Evolutionary conservation across 2,888 invertebrate species (phyloP).

Genomic region (Dione vanillae): DNA sequence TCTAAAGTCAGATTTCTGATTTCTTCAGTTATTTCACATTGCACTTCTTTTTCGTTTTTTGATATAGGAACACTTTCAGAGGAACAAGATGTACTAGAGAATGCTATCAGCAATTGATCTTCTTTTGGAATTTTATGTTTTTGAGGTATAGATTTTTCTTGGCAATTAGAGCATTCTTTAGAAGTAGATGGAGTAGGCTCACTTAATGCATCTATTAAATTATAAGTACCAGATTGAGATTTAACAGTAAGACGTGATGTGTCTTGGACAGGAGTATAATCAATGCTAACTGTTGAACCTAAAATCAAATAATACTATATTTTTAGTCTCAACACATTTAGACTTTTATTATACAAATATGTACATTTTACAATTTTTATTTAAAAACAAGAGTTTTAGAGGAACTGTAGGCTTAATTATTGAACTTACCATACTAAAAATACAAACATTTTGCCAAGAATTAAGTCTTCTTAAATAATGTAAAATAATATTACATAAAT

Average conservation of each 20-base stretch:
- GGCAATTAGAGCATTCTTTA: conserved; percentile 58
- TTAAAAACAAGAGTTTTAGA: background rate
- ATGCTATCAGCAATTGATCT: conserved; percentile 65
- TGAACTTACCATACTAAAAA: background rate
- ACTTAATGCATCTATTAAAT: conserved; percentile 68
- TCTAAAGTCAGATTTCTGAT: conserved; percentile 52
- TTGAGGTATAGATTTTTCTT: conserved; percentile 52
- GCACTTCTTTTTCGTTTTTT: conserved; percentile 56
- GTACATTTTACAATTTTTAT: background rate
- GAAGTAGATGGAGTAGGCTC: conserved; percentile 68
- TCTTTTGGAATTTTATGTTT: conserved; percentile 56
- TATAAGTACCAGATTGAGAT: conserved; percentile 49
- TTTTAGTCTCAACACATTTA: background rate
- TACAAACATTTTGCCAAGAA: background rate
- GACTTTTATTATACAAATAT: background rate
- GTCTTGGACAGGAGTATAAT: conserved; percentile 67
- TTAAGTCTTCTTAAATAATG: background rate
- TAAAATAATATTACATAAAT: background rate
- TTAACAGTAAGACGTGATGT: conserved; percentile 41
- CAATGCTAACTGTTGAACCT: conserved; percentile 57
- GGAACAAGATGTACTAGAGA: conserved; percentile 69
- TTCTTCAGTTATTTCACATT: conserved; percentile 54
- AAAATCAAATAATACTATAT: conserved; percentile 39
- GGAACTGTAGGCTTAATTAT: background rate
- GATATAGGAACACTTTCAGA: conserved; percentile 62